Base-by-base conservation (phyloP, 2,888 invertebrate genomes). In the Drosophila meridionalis region DNA sequence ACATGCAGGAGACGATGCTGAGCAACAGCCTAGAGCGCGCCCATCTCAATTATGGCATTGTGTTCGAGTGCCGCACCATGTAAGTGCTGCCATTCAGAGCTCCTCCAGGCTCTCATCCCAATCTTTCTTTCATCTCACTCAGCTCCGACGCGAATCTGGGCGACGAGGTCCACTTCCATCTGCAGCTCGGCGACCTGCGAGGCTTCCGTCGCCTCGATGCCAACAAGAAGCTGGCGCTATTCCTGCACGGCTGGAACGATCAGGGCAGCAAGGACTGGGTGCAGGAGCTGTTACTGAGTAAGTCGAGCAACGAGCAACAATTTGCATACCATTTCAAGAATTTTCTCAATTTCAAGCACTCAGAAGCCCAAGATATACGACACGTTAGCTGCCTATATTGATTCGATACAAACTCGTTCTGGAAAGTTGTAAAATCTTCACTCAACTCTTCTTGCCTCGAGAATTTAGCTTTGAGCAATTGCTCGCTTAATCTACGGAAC, bases 211-310 rank as follows among this genome's bases (percentile, higher is more conserved):
- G 83, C 0, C 63, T 93, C 62, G 85, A 91, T 74, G 75, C 79
- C 2, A 76, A 69, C 2, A 83, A 88, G 64, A 88, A 91, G 69
- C 47, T 93, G 73, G 93, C 92, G 0, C 74, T 93, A 11, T 91
- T 93, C n/a, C 38, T 92, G 52, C 93, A 93, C 57, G 93, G 93
- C 36, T 93, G 93, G 93, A 91, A 92, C 59, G 91, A 92, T 78
- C 87, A 91, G 63, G 92, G 92, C 68, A 92, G 91, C 76, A 92
- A 91, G 73, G 83, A 84, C 20, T 93, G 92, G 93, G 90, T 93
- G 14, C 90, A 91, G 56, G 92, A 92, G 50, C 66, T 92, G 28
- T 57, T 92, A 34, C 80, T 82, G 56, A 84, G 93, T 93, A 80
- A 86, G 87, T 81, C 11, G 1, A 45, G 8, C 4, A 7, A 9